Conservation (phyloP, 1,140 invertebrate species). For the Pachypeltis micranthus region DNA sequence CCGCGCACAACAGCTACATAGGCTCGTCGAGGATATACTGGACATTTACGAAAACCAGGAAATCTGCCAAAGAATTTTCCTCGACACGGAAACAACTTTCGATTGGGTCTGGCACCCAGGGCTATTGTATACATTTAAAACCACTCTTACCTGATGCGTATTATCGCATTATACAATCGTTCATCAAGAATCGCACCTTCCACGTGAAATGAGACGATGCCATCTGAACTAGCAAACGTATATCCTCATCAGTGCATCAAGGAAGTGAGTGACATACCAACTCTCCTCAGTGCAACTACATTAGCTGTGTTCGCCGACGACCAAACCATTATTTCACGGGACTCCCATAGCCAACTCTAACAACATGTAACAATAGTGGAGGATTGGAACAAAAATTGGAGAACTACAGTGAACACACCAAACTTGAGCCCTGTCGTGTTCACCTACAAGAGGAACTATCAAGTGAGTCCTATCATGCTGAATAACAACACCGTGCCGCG, state of each 20-base stretch:
- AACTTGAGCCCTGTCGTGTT: neutral
- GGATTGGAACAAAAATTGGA: neutral
- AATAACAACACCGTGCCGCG: neutral
- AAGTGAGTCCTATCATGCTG: neutral
- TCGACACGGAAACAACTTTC: slow-evolving; percentile 36
- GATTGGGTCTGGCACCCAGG: slow-evolving; percentile 34
- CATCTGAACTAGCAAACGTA: neutral
- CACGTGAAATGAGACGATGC: neutral
- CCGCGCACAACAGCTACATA: slow-evolving; percentile 8
- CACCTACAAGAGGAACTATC: neutral
- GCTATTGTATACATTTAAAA: slow-evolving; percentile 30
- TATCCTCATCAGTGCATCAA: neutral
- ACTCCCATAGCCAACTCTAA: neutral
- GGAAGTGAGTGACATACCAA: neutral
- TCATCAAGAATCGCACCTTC: too few species aligned
- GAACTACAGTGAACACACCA: neutral
- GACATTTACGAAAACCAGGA: slow-evolving; percentile 30
- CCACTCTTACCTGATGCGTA: neutral
- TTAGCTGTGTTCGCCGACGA: neutral
- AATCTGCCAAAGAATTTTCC: slow-evolving; percentile 27
- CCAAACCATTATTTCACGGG: neutral
- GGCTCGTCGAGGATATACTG: slow-evolving; percentile 31
- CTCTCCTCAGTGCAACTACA: neutral
- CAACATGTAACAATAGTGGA: neutral
- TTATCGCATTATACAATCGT: slow-evolving; percentile 5